Percentiles rank a stretch among this genome's conserved stretches.
Conservation (phyloP, 1,140 invertebrate genomes). For the Hylaeus volcanicus region DNA sequence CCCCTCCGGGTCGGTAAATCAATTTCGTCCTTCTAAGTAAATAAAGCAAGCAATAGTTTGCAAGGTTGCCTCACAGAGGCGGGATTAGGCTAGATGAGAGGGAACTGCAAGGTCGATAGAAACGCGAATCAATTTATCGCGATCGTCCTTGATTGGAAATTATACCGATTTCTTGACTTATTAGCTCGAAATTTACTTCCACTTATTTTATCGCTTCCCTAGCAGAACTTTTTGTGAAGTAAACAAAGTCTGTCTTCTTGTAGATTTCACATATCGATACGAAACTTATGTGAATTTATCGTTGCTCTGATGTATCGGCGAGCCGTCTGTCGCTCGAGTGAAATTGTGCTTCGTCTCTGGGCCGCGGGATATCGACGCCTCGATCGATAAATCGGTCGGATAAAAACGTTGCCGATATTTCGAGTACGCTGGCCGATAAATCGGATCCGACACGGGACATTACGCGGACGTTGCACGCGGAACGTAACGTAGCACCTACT, state of each 20-base stretch:
- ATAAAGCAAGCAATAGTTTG: conserved; percentile 46
- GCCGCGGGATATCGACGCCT: neutral
- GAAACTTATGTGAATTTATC: no score
- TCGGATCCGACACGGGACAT: conserved; percentile 2
- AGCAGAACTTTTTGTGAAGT: no score
- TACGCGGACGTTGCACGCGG: neutral
- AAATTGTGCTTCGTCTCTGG: no score
- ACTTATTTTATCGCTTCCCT: no score
- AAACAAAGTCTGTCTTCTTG: no score
- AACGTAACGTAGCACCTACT: conserved; percentile 64
- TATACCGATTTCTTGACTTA: no score
- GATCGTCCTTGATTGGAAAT: neutral
- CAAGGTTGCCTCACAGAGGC: neutral
- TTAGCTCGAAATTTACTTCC: no score
- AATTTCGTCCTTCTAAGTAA: conserved; percentile 39
- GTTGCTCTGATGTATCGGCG: no score
- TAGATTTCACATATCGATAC: no score
- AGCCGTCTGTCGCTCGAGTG: no score
- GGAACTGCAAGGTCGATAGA: neutral
- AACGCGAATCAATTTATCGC: conserved; percentile 3
- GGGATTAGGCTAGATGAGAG: neutral
- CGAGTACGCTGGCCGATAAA: neutral
- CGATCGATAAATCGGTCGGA: neutral
- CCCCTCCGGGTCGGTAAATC: conserved; percentile 4
- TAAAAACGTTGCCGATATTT: conserved; percentile 13